Evolutionary conservation across 1,140 invertebrate species (phyloP), one percentile per base, ranked within the genome.

Genomic region (Telenomus remus): DNA sequence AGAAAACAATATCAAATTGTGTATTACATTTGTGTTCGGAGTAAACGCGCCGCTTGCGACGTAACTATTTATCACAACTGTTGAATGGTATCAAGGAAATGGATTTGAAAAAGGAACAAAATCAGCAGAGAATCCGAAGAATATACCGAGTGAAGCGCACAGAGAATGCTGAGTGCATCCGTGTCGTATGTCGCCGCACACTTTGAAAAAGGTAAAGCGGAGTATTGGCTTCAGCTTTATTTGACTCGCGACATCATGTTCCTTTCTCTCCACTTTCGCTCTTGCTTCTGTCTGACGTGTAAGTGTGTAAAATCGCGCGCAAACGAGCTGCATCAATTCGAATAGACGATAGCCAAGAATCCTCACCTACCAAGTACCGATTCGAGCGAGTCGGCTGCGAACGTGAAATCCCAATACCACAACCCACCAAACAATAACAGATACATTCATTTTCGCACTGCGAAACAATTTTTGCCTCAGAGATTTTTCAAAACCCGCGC

Each of bases 21-120:
- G 35, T 46, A 51, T 63, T 46, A 71, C 47, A 57, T 35, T 64
- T 48, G 46, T 15, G 42, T 19, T 6, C 13, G 50, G n/a, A 66
- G 50, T 57, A 66, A 56, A 57, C 35, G 46, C 35, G 33, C 42
- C n/a, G 9, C 7, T 13, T 44, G 15, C 9, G 46, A 37, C 12
- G 9, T 39, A 39, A 35, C 51, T 64, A 64, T 72, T 72, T 72
- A 64, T 66, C 66, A 33, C 51, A 43, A 61, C 47, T 55, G 46
- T 13, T 65, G 63, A 71, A 61, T 64, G 27, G 43, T 61, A 63
- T 48, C 56, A 42, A 54, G 39, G 71, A 74, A 81, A 81, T 81
- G 80, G 80, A 80, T 79, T 73, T 80, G 54, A 60, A 53, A 60
- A 70, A 68, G 73, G 73, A 13, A 81, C 80, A 81, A 81, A 79